A percentile compares a stretch with the other conserved stretches of the same genome.
These are phyloP conservation scores for Carollia perspicillata DNA, from an alignment of 2,113 vertebrate genomes.

Conservation along the genomic window DNA sequence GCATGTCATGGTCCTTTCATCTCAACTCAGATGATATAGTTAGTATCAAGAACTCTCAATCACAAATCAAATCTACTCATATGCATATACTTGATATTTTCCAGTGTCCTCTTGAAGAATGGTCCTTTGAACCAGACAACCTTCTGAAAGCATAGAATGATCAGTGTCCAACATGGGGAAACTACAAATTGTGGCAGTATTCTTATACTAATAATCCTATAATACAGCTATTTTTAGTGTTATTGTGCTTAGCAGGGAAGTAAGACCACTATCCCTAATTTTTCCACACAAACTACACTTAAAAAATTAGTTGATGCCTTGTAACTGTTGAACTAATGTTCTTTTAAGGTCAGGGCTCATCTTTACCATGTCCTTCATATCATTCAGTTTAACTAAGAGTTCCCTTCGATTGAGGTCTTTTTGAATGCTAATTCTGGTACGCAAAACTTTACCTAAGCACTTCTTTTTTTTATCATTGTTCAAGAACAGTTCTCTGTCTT, in stretches of 20 bases:
- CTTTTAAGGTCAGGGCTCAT: not conserved
- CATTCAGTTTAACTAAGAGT: not conserved
- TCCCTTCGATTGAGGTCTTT: not conserved
- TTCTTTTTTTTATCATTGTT: too few species aligned
- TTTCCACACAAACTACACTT: not conserved
- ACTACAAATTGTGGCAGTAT: not conserved
- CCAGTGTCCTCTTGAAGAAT: not conserved
- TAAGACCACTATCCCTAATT: not conserved
- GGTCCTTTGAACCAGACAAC: not conserved
- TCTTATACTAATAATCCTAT: not conserved
- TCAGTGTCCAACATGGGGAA: not conserved
- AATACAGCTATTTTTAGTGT: conserved; percentile 15
- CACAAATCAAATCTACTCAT: not conserved
- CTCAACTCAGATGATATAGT: not conserved
- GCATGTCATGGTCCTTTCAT: not conserved
- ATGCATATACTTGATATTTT: not conserved
- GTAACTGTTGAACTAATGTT: conserved; percentile 21
- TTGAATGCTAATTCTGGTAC: conserved; percentile 16
- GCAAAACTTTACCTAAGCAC: not conserved
- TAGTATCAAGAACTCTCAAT: not conserved
- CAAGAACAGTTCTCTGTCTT: too few species aligned
- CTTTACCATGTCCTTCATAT: conserved; percentile 4
- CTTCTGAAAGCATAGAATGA: not conserved
- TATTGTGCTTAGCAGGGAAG: not conserved
- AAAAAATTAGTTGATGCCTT: not conserved